Conservation (phyloP, 2,797 vertebrate genomes). For the Ibycter americanus region DNA sequence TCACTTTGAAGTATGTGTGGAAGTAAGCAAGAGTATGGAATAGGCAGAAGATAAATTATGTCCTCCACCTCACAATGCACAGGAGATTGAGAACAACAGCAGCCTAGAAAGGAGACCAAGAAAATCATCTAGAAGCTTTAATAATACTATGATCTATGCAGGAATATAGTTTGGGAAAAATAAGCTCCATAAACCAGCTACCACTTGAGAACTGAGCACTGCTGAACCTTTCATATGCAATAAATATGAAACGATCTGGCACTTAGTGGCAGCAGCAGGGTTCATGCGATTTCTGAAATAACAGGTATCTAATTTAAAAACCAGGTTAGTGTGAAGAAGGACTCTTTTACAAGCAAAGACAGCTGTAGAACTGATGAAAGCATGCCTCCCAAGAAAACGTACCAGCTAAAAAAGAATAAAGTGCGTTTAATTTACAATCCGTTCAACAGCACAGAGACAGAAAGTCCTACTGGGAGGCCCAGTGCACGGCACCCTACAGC, state of each 20-base stretch:
- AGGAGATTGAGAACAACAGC: not conserved
- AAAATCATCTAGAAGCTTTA: not conserved
- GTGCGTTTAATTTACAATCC: not conserved
- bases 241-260: not conserved
- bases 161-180: not conserved
- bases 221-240: not conserved
- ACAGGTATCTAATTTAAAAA: not conserved
- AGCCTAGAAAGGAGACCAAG: not conserved
- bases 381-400: not conserved
- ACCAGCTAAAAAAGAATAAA: not conserved
- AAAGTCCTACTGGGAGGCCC: not conserved
- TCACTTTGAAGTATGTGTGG: not conserved
- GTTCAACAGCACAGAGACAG: not conserved
- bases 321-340: not conserved
- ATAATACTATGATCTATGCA: not conserved
- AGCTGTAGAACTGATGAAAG: not conserved
- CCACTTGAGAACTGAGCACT: not conserved
- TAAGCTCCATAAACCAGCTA: not conserved
- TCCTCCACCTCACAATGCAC: not conserved
- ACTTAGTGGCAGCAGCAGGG: not conserved
- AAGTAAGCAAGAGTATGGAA: not conserved
- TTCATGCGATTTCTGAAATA: not conserved
- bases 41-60: not conserved
- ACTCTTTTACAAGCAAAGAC: not conserved
- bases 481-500: not conserved